Conservation (phyloP, 2,797 vertebrate genomes). For the Lepus oiostolus region DNA sequence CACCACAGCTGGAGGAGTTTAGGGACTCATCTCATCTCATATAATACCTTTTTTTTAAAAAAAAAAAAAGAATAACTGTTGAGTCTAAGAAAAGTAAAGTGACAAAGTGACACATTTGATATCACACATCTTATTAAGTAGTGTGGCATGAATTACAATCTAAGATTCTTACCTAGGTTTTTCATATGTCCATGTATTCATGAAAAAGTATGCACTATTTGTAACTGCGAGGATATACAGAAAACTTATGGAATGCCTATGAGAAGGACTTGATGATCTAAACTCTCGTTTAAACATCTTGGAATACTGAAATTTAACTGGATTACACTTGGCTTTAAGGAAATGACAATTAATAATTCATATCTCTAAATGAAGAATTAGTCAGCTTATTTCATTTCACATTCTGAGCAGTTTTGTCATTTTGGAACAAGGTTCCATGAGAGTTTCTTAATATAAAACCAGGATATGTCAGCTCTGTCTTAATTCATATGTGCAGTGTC, state of each 20-base stretch:
- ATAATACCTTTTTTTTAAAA: neutral
- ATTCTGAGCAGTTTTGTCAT: conserved; percentile 73
- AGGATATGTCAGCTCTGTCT: conserved; percentile 66
- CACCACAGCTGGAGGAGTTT: neutral
- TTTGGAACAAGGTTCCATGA: conserved; percentile 63
- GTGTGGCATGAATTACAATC: neutral
- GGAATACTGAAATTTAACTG: conserved; percentile 1
- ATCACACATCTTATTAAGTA: neutral
- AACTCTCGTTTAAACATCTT: conserved; percentile 8
- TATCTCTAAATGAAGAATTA: conserved; percentile 70
- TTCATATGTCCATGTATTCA: neutral
- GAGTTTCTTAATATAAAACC: conserved; percentile 78
- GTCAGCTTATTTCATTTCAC: conserved; percentile 71
- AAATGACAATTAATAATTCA: conserved; percentile 71
- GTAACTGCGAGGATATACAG: neutral
- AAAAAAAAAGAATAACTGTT: neutral
- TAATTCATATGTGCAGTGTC: conserved; percentile 70
- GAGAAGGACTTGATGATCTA: neutral
- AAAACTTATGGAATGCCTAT: neutral
- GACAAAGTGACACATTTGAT: neutral
- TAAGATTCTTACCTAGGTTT: neutral
- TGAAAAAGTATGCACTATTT: neutral
- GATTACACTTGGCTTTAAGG: conserved; percentile 36
- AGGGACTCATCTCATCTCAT: neutral
- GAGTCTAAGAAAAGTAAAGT: neutral